phyloP scores from a whole-genome alignment of 1,140 invertebrate species.

The Drosophila cardini region DNA sequence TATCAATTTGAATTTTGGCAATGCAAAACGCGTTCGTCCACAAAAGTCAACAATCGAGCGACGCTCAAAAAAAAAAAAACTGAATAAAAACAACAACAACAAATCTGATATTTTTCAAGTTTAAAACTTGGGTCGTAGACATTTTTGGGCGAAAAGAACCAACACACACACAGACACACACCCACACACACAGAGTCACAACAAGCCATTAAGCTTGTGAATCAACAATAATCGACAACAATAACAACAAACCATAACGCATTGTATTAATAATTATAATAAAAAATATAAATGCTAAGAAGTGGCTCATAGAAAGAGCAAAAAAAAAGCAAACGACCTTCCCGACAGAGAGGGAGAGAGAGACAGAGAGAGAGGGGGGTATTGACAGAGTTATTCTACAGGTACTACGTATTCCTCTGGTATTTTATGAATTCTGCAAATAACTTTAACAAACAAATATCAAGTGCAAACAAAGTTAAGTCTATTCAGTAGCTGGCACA shows the following conservation, averaged over 20 bases:
- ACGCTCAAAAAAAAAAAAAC: conserved; percentile 21
- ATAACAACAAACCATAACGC: conserved; percentile 5
- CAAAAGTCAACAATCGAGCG: conserved; percentile 69
- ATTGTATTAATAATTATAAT: conserved; percentile 35
- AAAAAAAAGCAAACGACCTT: conserved; percentile 43
- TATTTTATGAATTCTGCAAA: conserved; percentile 35
- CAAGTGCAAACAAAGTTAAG: conserved; percentile 19
- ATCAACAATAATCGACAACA: conserved; percentile 30
- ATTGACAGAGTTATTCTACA: conserved; percentile 2
- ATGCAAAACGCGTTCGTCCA: conserved; percentile 67
- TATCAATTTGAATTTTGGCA: conserved; percentile 68
- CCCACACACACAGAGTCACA: background rate
- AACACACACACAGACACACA: background rate
- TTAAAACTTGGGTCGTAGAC: conserved; percentile 55
- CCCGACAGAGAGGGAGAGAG: conserved; percentile 14
- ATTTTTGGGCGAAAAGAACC: conserved; percentile 41
- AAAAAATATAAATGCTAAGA: conserved; percentile 28
- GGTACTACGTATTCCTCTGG: conserved; percentile 12
- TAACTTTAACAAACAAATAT: conserved; percentile 17
- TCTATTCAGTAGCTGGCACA: background rate
- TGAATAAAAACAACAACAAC: conserved; percentile 8
- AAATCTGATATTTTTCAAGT: conserved; percentile 54
- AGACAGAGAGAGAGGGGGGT: background rate
- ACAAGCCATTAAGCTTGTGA: conserved; percentile 21
- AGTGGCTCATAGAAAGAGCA: conserved; percentile 28